Conservation (phyloP, 2,113 vertebrate genomes). For the Furnarius figulus region DNA sequence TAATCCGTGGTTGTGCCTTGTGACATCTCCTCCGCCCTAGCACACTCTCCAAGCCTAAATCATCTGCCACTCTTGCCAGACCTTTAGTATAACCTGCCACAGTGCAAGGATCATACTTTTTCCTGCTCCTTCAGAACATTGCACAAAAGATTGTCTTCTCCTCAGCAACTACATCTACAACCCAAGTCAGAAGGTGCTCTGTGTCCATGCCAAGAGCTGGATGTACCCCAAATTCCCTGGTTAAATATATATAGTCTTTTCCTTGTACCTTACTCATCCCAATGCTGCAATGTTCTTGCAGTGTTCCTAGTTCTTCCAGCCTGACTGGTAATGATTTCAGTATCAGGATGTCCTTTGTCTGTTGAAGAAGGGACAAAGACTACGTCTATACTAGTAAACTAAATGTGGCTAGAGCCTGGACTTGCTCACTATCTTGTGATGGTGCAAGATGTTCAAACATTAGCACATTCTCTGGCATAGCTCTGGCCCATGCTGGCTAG, state of each 20-base stretch:
- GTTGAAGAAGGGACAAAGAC: neutral
- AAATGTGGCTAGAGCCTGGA: neutral
- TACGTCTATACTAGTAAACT: neutral
- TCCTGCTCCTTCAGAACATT: neutral
- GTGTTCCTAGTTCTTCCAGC: neutral
- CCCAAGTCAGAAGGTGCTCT: neutral
- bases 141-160: neutral
- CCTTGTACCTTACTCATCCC: neutral
- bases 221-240: neutral
- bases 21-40: neutral
- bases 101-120: neutral
- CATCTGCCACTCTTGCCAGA: neutral
- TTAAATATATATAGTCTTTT: neutral
- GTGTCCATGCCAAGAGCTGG: neutral
- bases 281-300: neutral
- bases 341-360: neutral
- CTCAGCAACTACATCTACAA: neutral
- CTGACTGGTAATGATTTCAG: neutral
- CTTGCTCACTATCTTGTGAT: rapidly evolving
- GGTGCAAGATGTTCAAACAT: neutral
- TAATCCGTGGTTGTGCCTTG: neutral
- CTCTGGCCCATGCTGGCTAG: neutral
- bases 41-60: neutral
- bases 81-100: neutral
- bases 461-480: neutral